Percentiles rank a stretch among this genome's conserved stretches.
Evolutionary conservation across 1,140 invertebrate genomes (phyloP).

Genomic region (Drosophila insularis): DNA sequence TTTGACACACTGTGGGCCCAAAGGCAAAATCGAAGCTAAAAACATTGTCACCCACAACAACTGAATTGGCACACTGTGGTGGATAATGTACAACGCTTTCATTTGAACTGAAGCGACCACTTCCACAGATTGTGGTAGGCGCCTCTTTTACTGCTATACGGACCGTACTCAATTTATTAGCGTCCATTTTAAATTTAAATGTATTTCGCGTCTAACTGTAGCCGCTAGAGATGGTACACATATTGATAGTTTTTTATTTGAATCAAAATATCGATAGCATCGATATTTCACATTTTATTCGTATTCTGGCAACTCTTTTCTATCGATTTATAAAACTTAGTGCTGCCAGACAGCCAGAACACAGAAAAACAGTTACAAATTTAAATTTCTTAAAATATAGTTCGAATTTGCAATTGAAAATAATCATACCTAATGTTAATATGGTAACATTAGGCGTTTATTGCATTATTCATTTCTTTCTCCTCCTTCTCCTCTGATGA

Average conservation of each 20-base stretch:
- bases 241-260: not conserved
- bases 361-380: not conserved
- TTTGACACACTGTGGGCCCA: conserved; percentile 83
- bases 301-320: not conserved
- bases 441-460: not conserved
- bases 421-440: not conserved
- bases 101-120: not conserved
- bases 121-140: not conserved
- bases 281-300: too few relatives aligned
- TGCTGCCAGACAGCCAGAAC: not conserved
- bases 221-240: not conserved
- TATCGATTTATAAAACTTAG: not conserved
- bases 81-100: not conserved
- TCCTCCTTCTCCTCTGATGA: too few relatives aligned
- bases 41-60: conserved; percentile 36
- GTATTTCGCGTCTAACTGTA: too few relatives aligned
- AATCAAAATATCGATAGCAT: too few relatives aligned
- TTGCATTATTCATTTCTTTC: too few relatives aligned
- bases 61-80: conserved; percentile 38
- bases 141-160: conserved; percentile 8
- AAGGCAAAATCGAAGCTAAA: conserved; percentile 88
- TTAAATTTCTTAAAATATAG: not conserved
- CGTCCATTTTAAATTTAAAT: conserved; percentile 27
- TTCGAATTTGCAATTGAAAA: not conserved
- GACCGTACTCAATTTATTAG: conserved; percentile 27